These are phyloP conservation scores for Columba guinea DNA, from an alignment of 2,797 vertebrate species.

Conservation along the genomic window DNA sequence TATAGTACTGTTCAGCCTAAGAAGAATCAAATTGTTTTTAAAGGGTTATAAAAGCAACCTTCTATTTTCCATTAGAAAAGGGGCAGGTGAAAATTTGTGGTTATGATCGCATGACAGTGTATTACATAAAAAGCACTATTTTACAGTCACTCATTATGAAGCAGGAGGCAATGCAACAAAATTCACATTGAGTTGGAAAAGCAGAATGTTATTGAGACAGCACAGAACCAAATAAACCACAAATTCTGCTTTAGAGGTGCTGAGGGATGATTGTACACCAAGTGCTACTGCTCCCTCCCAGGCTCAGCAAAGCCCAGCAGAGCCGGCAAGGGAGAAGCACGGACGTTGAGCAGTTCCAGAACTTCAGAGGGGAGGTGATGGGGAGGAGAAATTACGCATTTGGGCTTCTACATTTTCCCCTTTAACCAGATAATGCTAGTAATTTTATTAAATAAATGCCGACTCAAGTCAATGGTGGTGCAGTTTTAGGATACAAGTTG, in stretches of 20 bases:
- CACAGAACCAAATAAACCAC: neutral
- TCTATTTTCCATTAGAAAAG: neutral
- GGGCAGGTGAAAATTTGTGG: neutral
- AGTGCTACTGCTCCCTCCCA: accelerated
- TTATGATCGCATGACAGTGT: neutral
- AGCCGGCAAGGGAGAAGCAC: neutral
- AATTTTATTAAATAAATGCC: neutral
- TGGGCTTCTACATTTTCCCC: neutral
- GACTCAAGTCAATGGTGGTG: neutral
- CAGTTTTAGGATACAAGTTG: neutral
- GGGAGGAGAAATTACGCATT: neutral
- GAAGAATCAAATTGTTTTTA: neutral
- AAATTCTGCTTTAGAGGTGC: neutral
- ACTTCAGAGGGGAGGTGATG: neutral
- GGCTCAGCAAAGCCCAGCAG: neutral
- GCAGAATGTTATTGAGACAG: neutral
- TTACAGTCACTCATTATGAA: neutral
- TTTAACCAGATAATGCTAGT: neutral
- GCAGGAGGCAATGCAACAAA: neutral
- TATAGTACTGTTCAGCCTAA: neutral
- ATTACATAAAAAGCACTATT: neutral
- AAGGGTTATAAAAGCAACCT: neutral
- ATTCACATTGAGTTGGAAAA: neutral
- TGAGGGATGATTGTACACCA: neutral
- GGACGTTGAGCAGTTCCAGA: neutral